Conservation (phyloP, 2,888 invertebrate species). For the Lathronympha strigana region DNA sequence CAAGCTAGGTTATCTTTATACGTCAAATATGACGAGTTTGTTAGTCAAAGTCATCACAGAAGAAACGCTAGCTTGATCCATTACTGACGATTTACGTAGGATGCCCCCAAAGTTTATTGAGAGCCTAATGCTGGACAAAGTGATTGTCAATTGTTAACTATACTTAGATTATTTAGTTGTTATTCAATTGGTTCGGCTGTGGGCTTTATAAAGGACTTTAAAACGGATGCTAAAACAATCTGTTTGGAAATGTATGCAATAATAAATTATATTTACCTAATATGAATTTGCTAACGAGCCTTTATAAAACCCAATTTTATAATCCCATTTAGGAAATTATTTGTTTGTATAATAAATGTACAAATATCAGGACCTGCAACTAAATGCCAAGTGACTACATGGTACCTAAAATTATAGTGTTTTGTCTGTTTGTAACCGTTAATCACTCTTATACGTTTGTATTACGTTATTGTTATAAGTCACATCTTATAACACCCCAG, state of each 20-base stretch:
- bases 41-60: background rate
- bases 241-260: slow-evolving; percentile 9
- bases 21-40: slow-evolving; percentile 13
- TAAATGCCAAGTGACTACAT: slow-evolving; percentile 38
- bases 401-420: slow-evolving; percentile 38
- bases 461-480: slow-evolving; percentile 2
- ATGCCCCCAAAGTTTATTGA: slow-evolving; percentile 28
- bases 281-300: slow-evolving; percentile 15
- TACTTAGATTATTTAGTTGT: slow-evolving; percentile 41
- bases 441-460: slow-evolving; percentile 3
- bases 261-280: slow-evolving; percentile 17
- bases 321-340: slow-evolving; percentile 2
- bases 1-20: background rate
- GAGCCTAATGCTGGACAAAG: slow-evolving; percentile 49
- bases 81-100: slow-evolving; percentile 17
- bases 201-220: slow-evolving; percentile 27
- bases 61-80: slow-evolving; percentile 5
- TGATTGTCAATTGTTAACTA: slow-evolving; percentile 71
- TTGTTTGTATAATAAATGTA: slow-evolving; percentile 18
- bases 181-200: slow-evolving; percentile 27
- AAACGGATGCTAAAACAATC: background rate
- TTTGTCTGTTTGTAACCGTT: slow-evolving; percentile 21
- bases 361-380: slow-evolving; percentile 24
- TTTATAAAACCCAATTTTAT: slow-evolving; percentile 15
- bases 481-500: slow-evolving; percentile 27